Percentiles rank a stretch among this genome's conserved stretches.
phyloP scores from a whole-genome alignment of 2,797 vertebrate genomes.

The Syngnathus acus region DNA sequence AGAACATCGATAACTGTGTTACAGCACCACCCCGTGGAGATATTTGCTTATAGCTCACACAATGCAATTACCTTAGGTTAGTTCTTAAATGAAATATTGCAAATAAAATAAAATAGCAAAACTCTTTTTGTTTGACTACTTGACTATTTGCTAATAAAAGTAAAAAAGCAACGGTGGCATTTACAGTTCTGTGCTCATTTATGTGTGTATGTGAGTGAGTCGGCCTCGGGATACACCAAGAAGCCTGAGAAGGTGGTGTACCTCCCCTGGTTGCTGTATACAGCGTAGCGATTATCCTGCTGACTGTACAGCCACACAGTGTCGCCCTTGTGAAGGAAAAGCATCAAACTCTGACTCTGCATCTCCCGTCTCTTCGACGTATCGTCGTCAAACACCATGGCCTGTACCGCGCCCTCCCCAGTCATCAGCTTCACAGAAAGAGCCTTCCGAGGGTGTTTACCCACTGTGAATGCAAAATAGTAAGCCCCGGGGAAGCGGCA shows the following conservation, averaged over 20 bases:
- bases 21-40: constrained; percentile 51
- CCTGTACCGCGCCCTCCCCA: constrained; percentile 68
- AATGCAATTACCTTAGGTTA: background rate
- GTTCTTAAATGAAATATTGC: background rate
- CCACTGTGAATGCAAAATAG: constrained; percentile 76
- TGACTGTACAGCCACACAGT: constrained; percentile 76
- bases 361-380: constrained; percentile 67
- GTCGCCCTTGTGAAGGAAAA: constrained; percentile 61
- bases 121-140: background rate
- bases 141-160: background rate
- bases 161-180: background rate
- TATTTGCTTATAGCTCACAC: background rate
- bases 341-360: constrained; percentile 77
- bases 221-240: constrained; percentile 64
- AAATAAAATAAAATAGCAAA: background rate
- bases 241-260: constrained; percentile 79
- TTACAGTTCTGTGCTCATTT: constrained; percentile 46
- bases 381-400: constrained; percentile 77
- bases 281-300: constrained; percentile 70
- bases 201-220: constrained; percentile 12
- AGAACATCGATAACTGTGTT: constrained; percentile 14
- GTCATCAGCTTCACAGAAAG: constrained; percentile 78
- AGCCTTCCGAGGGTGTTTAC: constrained; percentile 71
- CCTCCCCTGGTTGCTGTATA: constrained; percentile 79
- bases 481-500: constrained; percentile 68